Percentiles rank a stretch among this genome's conserved stretches.
phyloP scores from a whole-genome alignment of 2,113 vertebrate genomes.

The Progne subis region DNA sequence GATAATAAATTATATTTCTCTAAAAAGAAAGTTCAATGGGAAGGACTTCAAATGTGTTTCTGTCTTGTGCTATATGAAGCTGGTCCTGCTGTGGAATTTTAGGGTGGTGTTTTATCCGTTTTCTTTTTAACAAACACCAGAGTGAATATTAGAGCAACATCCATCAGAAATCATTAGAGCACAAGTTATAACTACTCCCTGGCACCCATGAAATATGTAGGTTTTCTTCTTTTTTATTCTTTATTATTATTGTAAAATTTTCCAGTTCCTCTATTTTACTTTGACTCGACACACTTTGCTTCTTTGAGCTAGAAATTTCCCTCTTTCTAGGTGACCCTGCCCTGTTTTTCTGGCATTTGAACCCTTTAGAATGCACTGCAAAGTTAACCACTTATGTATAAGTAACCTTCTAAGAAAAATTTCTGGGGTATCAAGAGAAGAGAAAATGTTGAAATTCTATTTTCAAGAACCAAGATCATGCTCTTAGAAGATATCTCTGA shows the following conservation, averaged over 20 bases:
- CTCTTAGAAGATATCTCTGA: not conserved
- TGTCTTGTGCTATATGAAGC: not conserved
- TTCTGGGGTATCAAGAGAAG: not conserved
- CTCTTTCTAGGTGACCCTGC: conserved; percentile 13
- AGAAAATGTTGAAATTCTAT: not conserved
- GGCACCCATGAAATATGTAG: not conserved
- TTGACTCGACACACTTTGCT: not conserved
- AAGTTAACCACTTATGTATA: not conserved
- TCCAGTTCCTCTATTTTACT: conserved; percentile 30
- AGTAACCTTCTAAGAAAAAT: not conserved
- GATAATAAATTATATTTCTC: not conserved
- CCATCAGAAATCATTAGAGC: conserved; percentile 40
- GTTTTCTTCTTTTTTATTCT: not conserved
- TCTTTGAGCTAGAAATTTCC: conserved; percentile 16
- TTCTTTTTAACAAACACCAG: conserved; percentile 13
- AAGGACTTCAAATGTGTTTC: not conserved
- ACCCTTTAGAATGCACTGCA: not conserved
- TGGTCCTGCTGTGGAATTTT: not conserved
- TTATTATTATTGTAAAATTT: not conserved
- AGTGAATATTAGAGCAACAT: conserved; percentile 39
- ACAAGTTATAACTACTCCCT: conserved; percentile 41
- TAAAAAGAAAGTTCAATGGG: not conserved
- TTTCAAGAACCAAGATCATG: not conserved
- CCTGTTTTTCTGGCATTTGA: not conserved
- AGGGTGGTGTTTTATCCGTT: not conserved